Evolutionary conservation across 1,140 invertebrate genomes (phyloP).

Genomic region (Diachasmimorpha longicaudata): DNA sequence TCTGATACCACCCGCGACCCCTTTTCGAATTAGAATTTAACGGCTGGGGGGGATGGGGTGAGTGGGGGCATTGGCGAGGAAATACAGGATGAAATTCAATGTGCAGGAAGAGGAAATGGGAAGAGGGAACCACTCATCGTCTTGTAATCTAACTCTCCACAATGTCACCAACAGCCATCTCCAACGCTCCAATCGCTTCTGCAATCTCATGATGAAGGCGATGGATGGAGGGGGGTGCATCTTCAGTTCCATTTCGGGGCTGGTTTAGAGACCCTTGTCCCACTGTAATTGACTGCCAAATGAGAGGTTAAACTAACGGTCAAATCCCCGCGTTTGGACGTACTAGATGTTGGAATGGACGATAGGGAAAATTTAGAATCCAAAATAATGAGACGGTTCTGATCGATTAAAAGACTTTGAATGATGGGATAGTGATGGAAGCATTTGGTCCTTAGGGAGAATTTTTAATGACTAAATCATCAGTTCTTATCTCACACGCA

Average conservation of each 20-base stretch:
- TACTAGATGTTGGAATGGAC: neutral
- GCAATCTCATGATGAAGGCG: neutral
- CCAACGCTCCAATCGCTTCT: neutral
- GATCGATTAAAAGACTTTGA: no score
- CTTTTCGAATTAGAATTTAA: neutral
- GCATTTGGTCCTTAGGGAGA: no score
- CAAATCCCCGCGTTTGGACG: constrained; percentile 38
- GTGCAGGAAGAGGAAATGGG: neutral
- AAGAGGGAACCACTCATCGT: constrained; percentile 21
- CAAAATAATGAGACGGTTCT: no score
- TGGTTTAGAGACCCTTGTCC: constrained; percentile 35
- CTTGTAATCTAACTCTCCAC: constrained; percentile 12
- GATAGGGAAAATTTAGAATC: constrained; percentile 18
- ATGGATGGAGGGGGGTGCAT: neutral
- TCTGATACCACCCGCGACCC: neutral
- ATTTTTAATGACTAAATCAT: no score
- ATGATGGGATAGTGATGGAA: no score
- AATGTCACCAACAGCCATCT: constrained; percentile 1
- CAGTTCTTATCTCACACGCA: no score
- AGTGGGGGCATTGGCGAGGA: neutral
- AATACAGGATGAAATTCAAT: neutral
- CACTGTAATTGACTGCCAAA: constrained; percentile 54
- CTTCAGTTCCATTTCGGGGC: neutral
- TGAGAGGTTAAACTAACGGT: constrained; percentile 41
- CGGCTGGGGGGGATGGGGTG: neutral